Evolutionary conservation across 2,888 invertebrate species (phyloP), one percentile per base, ranked within the genome.

Genomic region (Mystacides longicornis): DNA sequence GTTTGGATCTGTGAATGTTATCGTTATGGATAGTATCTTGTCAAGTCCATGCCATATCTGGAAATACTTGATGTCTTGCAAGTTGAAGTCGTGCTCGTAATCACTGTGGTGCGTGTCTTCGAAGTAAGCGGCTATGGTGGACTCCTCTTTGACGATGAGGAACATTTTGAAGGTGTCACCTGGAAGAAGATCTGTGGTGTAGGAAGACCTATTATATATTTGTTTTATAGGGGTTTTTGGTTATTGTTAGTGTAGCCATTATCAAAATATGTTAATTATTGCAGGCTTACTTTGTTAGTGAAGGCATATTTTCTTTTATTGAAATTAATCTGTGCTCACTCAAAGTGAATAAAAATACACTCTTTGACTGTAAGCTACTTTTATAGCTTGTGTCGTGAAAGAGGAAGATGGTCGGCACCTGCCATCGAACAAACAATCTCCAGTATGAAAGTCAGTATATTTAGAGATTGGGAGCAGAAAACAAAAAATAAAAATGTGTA

Each of bases 21-120:
- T 45, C 43, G 49, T 57, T 52, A 62, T 56, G n/a, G 57, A 57
- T 11, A 51, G 31, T 2, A 62, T 45, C 42, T 42, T 49, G 16
- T 54, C 56, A 7, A 62, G 52, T 16, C 59, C 60, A 33, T 59
- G 46, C 60, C 60, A 60, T 2, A 62, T 59, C 50, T 62, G 57
- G 11, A 62, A 20, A 18, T 55, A 56, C 49, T 51, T 57, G 20
- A 59, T 47, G 20, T 57, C 57, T 49, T 57, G 52, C 14, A 57
- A 48, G 3, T 57, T 52, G 16, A 59, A 33, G 1, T 21, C 20
- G 47, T 59, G 53, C 18, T 2, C 3, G 49, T 52, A 57, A 2
- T 18, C 11, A 27, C 54, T 57, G 50, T 49, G 52, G n/a, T 47
- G 55, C 7, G 23, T 45, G 7, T 50, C 51, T 19, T 58, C 46